Base-by-base conservation (phyloP, 2,888 invertebrate species). In the Melinaea menophilus region DNA sequence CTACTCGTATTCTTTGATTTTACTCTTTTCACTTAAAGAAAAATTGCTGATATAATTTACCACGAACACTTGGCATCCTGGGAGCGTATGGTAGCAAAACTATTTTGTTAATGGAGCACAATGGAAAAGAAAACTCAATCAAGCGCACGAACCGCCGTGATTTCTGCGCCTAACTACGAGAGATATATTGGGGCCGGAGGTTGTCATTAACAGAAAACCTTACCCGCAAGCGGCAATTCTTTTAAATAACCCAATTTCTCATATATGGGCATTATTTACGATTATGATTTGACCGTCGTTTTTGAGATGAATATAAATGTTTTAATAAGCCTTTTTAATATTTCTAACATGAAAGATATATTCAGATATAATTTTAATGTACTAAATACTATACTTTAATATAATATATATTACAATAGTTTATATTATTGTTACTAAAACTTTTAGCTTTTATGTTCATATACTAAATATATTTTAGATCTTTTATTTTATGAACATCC, bases 131-230 rank as follows among this genome's bases (percentile, higher is more conserved):
- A 88, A 88, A 87, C 87, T 88, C 86, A 88, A 89, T 88, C 88
- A 88, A 85, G 84, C 83, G 82, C 84, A 83, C 85, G 81, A 85
- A 85, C 84, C 82, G 77, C 83, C 78, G 86, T 85, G 88, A 90
- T 90, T 89, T 87, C 86, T 88, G 85, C 82, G 85, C 83, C 84
- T 88, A 86, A 86, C 86, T 87, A 86, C 85, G 78, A 73, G 80
- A 88, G 85, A 88, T 88, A 87, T 86, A 88, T 88, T 80, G 85
- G 80, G 77, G 81, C 77, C 74, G 77, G 74, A 80, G 79, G 78
- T 80, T 85, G 82, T 87, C 87, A 89, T 88, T 88, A 88, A 85
- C 80, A 73, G 74, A 79, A 79, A 81, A 81, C 76, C 79, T 81
- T 82, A 78, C 75, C 81, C 80, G 63, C 63, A 59, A 55, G 55